Evolutionary conservation across 2,888 invertebrate genomes (phyloP), one percentile per base, ranked within the genome.

Genomic region (Lycia hirtaria): DNA sequence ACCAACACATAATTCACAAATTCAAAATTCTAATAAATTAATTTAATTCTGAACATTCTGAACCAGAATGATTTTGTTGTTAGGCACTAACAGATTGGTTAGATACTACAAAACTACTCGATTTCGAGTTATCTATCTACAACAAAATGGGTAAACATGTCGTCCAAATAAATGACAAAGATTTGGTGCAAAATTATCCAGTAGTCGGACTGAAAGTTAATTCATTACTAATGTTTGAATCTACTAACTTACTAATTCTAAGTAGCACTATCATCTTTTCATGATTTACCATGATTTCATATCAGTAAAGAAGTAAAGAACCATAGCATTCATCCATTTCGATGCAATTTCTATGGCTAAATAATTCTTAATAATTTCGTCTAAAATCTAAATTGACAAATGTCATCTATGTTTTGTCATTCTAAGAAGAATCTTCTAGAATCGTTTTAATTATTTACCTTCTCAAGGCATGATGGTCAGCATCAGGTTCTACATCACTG

Each of bases 401-500:
- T 26, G 2, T 26, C 12, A 26, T 17, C 28, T 26, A 15, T n/a
- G 2, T 26, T n/a, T 41, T 26, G 10, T 41, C 7, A 14, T 9
- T 41, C 17, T 26, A 12, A 15, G 22, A 40, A 41, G 15, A 41
- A 4, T 41, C 4, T 26, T 26, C 24, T 38, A 38, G 22, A 28
- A 17, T 28, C 7, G 22, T 15, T 4, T 9, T n/a, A 28, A 26
- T 37, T 12, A 43, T 50, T 82, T 92, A 96, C 96, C 95, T 95
- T 92, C 95, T 93, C 20, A 94, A 84, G 50, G 91, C 85, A 68
- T 93, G 93, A 67, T 89, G 87, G 71, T 96, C 95, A 2, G 93
- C 90, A 64, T 95, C 95, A 0, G 87, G 86, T 38, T 92, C 91
- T 10, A 85, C 83, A 70, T 95, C 95, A 75, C 95, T 95, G 77